Evolutionary conservation across 2,113 vertebrate genomes (phyloP).

Genomic region (Megalops atlanticus): DNA sequence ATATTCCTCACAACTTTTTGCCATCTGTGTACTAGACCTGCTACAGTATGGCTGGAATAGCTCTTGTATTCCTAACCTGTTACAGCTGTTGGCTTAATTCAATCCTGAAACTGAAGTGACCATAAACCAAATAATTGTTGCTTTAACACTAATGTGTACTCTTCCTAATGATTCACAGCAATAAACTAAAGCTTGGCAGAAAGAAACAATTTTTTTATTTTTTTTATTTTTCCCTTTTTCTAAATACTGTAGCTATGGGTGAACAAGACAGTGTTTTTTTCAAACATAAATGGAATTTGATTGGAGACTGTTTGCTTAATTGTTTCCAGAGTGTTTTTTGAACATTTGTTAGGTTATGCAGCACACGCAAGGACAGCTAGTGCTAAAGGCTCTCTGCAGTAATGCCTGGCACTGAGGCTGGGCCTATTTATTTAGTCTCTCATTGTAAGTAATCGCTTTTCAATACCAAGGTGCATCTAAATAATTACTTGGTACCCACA

Average conservation of each 20-base stretch:
- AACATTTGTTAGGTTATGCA: slow-evolving; percentile 79
- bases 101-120: slow-evolving; percentile 57
- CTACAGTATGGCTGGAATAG: slow-evolving; percentile 8
- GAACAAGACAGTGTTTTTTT: slow-evolving; percentile 23
- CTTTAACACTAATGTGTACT: slow-evolving; percentile 60
- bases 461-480: slow-evolving; percentile 45
- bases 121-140: slow-evolving; percentile 71
- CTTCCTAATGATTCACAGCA: slow-evolving; percentile 71
- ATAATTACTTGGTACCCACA: slow-evolving; percentile 35
- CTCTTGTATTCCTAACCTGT: slow-evolving; percentile 38
- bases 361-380: slow-evolving; percentile 66
- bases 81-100: slow-evolving; percentile 58
- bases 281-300: slow-evolving; percentile 66
- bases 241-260: not conserved
- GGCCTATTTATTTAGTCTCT: slow-evolving; percentile 57
- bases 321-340: slow-evolving; percentile 87
- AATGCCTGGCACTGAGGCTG: slow-evolving; percentile 55
- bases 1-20: not conserved
- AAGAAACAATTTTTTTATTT: slow-evolving; percentile 43
- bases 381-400: slow-evolving; percentile 65
- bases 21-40: not conserved
- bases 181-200: slow-evolving; percentile 59
- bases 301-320: slow-evolving; percentile 69
- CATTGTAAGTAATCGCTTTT: slow-evolving; percentile 52
- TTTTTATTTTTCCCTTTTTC: slow-evolving; percentile 22